These are phyloP conservation scores for Genyomyrus donnyi DNA, from an alignment of 2,113 vertebrate genomes.

Conservation along the genomic window DNA sequence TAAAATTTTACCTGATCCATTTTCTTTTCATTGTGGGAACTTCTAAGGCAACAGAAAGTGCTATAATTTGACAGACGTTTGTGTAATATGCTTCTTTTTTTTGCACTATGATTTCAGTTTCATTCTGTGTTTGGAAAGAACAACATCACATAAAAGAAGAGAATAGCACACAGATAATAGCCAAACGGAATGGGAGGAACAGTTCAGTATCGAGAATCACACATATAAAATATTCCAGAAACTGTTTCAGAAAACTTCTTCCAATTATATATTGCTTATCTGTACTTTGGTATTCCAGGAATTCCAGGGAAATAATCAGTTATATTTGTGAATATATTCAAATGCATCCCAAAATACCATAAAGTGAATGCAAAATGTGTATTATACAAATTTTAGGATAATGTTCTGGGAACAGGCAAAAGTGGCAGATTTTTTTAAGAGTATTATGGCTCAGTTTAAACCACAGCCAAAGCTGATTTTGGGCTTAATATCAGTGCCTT, in stretches of 20 bases:
- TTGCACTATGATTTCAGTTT: background rate
- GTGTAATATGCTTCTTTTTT: slow-evolving; percentile 9
- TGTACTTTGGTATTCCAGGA: background rate
- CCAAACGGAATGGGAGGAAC: background rate
- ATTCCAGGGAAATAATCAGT: background rate
- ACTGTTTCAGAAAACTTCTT: background rate
- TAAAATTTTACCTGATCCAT: background rate
- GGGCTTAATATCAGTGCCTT: background rate
- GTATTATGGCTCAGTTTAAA: background rate
- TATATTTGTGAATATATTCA: background rate
- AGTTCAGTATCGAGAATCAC: slow-evolving; percentile 19
- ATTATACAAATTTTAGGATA: background rate
- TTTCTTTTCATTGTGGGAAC: background rate
- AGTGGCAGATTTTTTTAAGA: background rate
- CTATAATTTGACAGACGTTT: slow-evolving; percentile 6
- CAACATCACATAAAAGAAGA: background rate
- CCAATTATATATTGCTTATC: background rate
- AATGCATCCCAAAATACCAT: background rate
- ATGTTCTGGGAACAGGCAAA: background rate
- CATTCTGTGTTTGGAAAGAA: slow-evolving; percentile 10
- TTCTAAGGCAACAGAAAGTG: background rate
- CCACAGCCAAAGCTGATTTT: background rate
- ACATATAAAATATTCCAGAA: background rate
- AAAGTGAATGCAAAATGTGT: background rate
- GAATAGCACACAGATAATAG: background rate